These are phyloP conservation scores for Musca vetustissima DNA, from an alignment of 1,140 invertebrate genomes.

Conservation along the genomic window DNA sequence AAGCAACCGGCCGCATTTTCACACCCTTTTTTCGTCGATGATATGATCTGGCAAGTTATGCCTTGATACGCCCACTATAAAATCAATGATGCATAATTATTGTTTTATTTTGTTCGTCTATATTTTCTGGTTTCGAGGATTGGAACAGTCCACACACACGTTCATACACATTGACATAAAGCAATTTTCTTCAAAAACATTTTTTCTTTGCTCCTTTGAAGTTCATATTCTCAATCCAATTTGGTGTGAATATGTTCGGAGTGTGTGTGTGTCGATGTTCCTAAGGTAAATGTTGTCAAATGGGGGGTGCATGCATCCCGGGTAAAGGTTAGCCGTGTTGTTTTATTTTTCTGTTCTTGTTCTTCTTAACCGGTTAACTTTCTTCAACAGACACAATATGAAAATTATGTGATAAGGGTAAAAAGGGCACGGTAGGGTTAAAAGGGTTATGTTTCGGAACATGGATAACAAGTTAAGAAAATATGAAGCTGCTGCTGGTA, in stretches of 20 bases:
- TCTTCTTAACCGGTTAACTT: neutral
- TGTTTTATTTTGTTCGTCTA: slow-evolving; percentile 1
- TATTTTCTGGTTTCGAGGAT: too few relatives aligned
- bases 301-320: neutral
- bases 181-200: neutral
- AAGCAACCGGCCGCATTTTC: too few relatives aligned
- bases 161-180: neutral
- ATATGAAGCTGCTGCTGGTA: neutral
- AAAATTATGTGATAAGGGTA: slow-evolving; percentile 18
- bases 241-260: neutral
- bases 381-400: slow-evolving; percentile 7
- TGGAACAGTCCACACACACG: neutral
- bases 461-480: neutral
- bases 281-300: too few relatives aligned
- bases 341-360: neutral
- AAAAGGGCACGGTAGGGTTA: neutral
- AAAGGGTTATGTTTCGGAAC: neutral
- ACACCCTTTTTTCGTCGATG: too few relatives aligned
- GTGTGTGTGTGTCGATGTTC: too few relatives aligned
- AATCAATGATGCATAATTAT: slow-evolving; percentile 24
- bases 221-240: neutral
- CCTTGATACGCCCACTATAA: slow-evolving; percentile 19
- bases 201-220: neutral
- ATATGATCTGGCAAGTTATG: too few relatives aligned
- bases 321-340: neutral